phyloP scores from a whole-genome alignment of 1,140 invertebrate genomes.

The Micrasema minimum region DNA sequence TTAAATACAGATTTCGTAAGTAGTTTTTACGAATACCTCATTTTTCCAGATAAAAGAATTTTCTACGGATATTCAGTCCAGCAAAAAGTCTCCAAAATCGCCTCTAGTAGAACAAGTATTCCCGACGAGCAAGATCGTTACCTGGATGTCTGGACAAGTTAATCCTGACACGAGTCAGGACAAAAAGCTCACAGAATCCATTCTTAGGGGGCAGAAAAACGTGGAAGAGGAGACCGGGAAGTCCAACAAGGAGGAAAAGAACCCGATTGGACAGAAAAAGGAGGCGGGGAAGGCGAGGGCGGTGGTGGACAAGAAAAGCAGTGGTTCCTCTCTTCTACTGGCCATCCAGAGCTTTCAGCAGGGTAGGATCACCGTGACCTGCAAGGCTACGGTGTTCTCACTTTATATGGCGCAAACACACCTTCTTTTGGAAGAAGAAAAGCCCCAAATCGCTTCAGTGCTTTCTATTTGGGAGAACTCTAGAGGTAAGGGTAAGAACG shows the following conservation, averaged over 20 bases:
- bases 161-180: conserved; percentile 13
- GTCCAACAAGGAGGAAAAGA: neutral
- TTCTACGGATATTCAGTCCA: conserved; percentile 31
- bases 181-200: conserved; percentile 11
- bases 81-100: conserved; percentile 21
- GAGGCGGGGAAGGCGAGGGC: neutral
- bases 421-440: conserved; percentile 73
- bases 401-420: conserved; percentile 70
- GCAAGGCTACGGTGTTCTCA: conserved; percentile 72
- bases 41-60: conserved; percentile 37
- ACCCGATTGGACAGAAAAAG: neutral
- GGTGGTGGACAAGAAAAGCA: conserved; percentile 32
- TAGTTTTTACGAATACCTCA: too few relatives aligned
- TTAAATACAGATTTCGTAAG: too few relatives aligned
- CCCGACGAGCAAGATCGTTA: conserved; percentile 19
- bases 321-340: conserved; percentile 36
- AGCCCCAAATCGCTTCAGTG: conserved; percentile 74
- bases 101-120: neutral
- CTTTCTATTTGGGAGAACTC: conserved; percentile 71
- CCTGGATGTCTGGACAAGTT: conserved; percentile 29
- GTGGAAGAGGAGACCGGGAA: conserved; percentile 22
- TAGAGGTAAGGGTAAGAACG: conserved; percentile 54
- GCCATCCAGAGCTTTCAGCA: conserved; percentile 67
- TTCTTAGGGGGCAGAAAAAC: conserved; percentile 23
- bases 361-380: conserved; percentile 72